These are phyloP conservation scores for Danio aesculapii DNA, from an alignment of 2,797 vertebrate species.

Conservation along the genomic window DNA sequence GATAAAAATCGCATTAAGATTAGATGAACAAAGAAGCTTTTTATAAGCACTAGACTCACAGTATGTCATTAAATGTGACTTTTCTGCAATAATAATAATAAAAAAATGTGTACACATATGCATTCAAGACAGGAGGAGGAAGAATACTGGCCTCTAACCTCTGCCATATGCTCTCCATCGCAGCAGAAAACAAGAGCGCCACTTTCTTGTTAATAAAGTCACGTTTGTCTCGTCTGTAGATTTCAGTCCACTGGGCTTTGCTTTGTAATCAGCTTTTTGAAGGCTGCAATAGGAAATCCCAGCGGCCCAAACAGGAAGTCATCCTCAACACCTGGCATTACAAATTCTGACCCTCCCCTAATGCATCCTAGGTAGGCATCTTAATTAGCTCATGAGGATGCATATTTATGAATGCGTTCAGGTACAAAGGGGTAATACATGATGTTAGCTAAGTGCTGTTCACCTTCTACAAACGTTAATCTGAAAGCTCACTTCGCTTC, in stretches of 20 bases:
- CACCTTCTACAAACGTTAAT: conserved; percentile 8
- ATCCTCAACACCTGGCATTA: conserved; percentile 50
- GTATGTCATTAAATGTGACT: background rate
- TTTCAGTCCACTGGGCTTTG: conserved; percentile 15
- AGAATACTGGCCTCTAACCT: conserved; percentile 31
- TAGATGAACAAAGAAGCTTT: conserved; percentile 1
- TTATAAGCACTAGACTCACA: background rate
- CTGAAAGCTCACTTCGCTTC: background rate
- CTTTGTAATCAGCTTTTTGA: conserved; percentile 14
- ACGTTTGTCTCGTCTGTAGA: conserved; percentile 28
- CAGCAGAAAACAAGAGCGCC: conserved; percentile 12
- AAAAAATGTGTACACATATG: background rate
- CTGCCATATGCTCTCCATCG: conserved; percentile 21
- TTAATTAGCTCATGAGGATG: conserved; percentile 41
- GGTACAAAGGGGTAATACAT: conserved; percentile 29
- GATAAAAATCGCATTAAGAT: background rate
- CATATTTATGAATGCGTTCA: conserved; percentile 31
- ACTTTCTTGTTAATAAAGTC: conserved; percentile 26
- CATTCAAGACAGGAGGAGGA: conserved; percentile 8
- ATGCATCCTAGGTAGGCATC: conserved; percentile 46
- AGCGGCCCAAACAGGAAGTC: conserved; percentile 51
- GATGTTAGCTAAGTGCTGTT: conserved; percentile 31
- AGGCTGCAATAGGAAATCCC: conserved; percentile 33
- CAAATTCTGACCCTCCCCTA: conserved; percentile 35
- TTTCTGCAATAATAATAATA: background rate